Percentiles rank a stretch among this genome's conserved stretches.
Conservation (phyloP, 2,888 invertebrate species). For the Dicroscelio sp. region DNA sequence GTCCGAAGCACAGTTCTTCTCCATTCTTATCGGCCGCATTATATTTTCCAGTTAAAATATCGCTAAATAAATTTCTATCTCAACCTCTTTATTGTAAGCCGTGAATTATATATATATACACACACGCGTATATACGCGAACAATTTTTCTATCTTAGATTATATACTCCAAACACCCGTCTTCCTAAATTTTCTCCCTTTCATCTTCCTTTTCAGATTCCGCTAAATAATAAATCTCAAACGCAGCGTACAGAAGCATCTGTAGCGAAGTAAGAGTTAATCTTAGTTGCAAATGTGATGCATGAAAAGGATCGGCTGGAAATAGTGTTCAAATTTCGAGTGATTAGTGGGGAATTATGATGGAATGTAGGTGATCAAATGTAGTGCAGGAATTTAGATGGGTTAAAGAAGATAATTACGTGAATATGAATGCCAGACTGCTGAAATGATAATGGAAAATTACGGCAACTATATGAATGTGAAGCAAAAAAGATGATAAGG, state of each 20-base stretch:
- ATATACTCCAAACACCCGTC: constrained; percentile 3
- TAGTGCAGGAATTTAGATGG: no score
- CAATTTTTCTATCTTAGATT: constrained; percentile 12
- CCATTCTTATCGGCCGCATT: constrained; percentile 15
- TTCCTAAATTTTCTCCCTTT: not conserved
- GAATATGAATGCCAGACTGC: no score
- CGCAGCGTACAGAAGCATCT: not conserved
- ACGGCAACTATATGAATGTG: no score
- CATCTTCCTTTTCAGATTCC: not conserved
- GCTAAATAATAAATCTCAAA: constrained; percentile 5
- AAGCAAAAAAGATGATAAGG: no score
- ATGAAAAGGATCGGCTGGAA: not conserved
- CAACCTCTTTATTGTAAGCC: constrained; percentile 5
- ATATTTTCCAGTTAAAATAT: constrained; percentile 47
- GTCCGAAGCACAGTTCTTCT: not conserved
- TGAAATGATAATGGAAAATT: no score
- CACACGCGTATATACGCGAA: constrained; percentile 14
- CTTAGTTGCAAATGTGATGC: not conserved
- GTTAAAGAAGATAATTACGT: no score
- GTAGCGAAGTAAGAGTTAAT: not conserved
- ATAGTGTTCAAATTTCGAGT: no score
- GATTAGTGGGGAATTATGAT: no score
- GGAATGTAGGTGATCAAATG: no score
- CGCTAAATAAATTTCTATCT: constrained; percentile 43
- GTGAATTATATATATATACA: no score